Base-by-base conservation (phyloP, 2,113 vertebrate genomes). In the Plecotus auritus region DNA sequence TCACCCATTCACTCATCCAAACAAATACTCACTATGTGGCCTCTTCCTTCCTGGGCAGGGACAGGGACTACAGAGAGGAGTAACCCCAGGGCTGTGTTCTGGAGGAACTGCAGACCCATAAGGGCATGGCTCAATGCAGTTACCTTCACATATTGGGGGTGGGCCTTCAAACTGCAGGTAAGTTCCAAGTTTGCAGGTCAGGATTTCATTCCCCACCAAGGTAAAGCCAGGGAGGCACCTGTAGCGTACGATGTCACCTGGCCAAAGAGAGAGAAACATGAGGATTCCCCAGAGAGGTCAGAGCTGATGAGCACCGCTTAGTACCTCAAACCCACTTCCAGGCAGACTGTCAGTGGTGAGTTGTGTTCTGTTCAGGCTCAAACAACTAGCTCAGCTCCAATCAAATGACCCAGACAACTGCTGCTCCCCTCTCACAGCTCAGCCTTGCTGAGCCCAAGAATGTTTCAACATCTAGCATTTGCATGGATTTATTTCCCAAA, bases 181-280 rank as follows among this genome's bases (percentile, higher is more conserved):
- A 1, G 99, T 99, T 69, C 99, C 99, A 4, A 99, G 97, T 5
- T 98, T 99, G 98, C 99, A 99, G 59, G 99, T 99, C 95, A 99
- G 98, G 92, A 99, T 99, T 97, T 99, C 99, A 93, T 97, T 99
- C 11, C 99, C 99, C 49, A 98, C 98, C 91, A 99, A 97, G 76
- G 99, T 99, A 90, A 99, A 99, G 81, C 99, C 99, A 3, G 99
- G 99, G 30, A 99, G 98, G 97, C 99, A 99, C 70, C 99, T 97
- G 97, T 99, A 99, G 77, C 99, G 99, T 87, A 99, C 99, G 2
- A 99, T 98, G 93, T 99, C 99, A 96, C 99, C 99, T 99, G 97
- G 37, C 76, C 76, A 73, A 90, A 93, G 95, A 77, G 40, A 45
- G 83, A 45, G 23, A 35, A 59, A 64, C 40, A 42, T n/a, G 64